Conservation (phyloP, 2,888 invertebrate genomes). For the Oscheius sp. region DNA sequence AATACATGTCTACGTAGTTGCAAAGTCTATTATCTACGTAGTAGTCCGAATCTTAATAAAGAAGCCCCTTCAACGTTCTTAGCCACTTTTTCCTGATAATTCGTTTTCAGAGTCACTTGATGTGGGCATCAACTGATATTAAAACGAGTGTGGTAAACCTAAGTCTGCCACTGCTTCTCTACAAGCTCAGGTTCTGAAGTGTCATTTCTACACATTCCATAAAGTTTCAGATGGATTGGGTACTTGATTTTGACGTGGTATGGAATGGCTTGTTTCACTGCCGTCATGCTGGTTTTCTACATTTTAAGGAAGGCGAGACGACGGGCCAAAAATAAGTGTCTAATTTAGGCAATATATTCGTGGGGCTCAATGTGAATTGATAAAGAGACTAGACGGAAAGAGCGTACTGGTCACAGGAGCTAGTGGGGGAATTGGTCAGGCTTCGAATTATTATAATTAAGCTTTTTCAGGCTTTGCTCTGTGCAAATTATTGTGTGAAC, state of each 20-base stretch:
- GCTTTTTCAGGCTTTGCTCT: conserved; percentile 12
- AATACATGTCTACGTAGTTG: too few species aligned
- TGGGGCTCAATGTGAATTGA: conserved; percentile 16
- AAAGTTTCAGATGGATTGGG: background rate
- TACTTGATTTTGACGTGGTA: background rate
- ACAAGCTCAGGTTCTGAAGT: too few species aligned
- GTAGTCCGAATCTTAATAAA: too few species aligned
- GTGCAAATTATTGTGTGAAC: background rate
- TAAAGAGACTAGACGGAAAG: conserved; percentile 14
- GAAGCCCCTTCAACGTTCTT: too few species aligned
- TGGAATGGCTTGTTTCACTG: background rate
- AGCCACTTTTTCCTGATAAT: too few species aligned
- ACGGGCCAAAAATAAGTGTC: too few species aligned
- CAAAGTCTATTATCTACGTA: too few species aligned
- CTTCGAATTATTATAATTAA: background rate
- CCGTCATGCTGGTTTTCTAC: background rate
- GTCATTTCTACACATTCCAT: too few species aligned
- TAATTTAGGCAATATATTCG: conserved; percentile 16
- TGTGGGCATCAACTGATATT: too few species aligned
- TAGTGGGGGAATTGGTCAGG: conserved; percentile 28
- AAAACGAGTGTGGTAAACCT: too few species aligned
- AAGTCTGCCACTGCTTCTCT: too few species aligned
- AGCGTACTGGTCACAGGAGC: conserved; percentile 29
- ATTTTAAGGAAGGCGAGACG: conserved; percentile 2
- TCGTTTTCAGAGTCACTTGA: too few species aligned